These are phyloP conservation scores for Campoplex capitator DNA, from an alignment of 2,888 invertebrate species.

Conservation along the genomic window DNA sequence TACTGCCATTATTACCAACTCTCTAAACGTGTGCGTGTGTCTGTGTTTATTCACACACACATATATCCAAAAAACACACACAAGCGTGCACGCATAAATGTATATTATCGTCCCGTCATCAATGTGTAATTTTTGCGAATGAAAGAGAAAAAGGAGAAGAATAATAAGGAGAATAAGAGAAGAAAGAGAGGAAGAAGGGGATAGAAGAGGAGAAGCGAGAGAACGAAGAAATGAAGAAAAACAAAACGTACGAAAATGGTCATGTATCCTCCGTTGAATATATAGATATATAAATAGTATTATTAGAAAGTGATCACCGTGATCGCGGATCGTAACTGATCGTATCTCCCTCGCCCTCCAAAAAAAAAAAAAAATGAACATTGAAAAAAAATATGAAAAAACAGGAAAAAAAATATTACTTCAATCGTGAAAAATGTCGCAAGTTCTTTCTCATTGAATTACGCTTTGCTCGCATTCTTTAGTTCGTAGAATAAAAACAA, in stretches of 20 bases:
- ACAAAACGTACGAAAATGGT: constrained; percentile 46
- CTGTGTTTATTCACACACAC: background rate
- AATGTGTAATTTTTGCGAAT: constrained; percentile 65
- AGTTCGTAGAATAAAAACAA: constrained; percentile 50
- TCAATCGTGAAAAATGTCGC: constrained; percentile 56
- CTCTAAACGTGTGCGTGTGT: constrained; percentile 48
- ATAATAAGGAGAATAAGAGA: constrained; percentile 26
- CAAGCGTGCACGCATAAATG: constrained; percentile 34
- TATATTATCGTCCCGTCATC: constrained; percentile 68
- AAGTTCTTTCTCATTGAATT: constrained; percentile 63
- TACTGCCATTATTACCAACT: constrained; percentile 68
- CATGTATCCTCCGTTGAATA: constrained; percentile 66
- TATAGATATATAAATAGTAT: constrained; percentile 68
- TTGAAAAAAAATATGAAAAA: constrained; percentile 10
- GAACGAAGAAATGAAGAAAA: constrained; percentile 47
- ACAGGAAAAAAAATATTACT: constrained; percentile 27
- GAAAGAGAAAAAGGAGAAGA: constrained; percentile 37
- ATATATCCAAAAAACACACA: background rate
- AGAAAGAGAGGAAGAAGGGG: constrained; percentile 14
- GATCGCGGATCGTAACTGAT: constrained; percentile 45
- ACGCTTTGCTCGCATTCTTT: constrained; percentile 70
- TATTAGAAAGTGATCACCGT: constrained; percentile 63
- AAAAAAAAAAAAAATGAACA: background rate
- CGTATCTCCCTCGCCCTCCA: constrained; percentile 30
- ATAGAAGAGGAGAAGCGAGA: constrained; percentile 48